A percentile compares a stretch with the other conserved stretches of the same genome.
These are phyloP conservation scores for Pycnonotus jocosus DNA, from an alignment of 2,113 vertebrate genomes.

Conservation along the genomic window DNA sequence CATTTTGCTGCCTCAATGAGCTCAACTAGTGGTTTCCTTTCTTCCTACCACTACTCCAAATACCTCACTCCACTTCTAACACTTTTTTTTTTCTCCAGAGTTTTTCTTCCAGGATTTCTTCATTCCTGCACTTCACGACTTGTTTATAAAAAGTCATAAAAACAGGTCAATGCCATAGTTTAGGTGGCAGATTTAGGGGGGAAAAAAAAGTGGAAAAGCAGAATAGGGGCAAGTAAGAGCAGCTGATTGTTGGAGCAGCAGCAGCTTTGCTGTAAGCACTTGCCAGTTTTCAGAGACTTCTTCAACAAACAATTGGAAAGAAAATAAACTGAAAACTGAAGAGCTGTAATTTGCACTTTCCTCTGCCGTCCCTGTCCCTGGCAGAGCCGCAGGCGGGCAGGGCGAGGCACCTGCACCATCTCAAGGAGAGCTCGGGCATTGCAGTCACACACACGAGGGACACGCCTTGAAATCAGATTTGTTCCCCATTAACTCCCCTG, in stretches of 20 bases:
- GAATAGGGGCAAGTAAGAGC: not conserved
- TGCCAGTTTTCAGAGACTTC: not conserved
- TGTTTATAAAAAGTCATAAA: not conserved
- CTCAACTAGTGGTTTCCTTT: not conserved
- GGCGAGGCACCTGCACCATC: conserved; percentile 1
- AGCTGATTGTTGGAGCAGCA: not conserved
- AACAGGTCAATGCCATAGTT: not conserved
- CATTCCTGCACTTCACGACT: not conserved
- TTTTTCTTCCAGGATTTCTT: not conserved
- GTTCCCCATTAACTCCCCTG: not conserved
- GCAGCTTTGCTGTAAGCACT: not conserved
- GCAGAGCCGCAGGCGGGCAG: fast-evolving
- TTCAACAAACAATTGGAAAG: not conserved
- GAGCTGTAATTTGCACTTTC: not conserved
- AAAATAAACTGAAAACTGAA: not conserved
- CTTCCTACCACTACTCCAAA: not conserved
- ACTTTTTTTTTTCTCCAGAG: not conserved
- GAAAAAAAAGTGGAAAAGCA: not conserved
- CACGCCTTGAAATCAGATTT: fast-evolving
- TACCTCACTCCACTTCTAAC: not conserved
- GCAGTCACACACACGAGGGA: not conserved
- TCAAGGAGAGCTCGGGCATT: not conserved
- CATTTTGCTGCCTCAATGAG: not conserved
- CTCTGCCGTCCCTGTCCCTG: not conserved
- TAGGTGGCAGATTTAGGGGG: not conserved